These are phyloP conservation scores for Rousettus madagascariensis DNA, from an alignment of 2,797 vertebrate species.

Conservation along the genomic window DNA sequence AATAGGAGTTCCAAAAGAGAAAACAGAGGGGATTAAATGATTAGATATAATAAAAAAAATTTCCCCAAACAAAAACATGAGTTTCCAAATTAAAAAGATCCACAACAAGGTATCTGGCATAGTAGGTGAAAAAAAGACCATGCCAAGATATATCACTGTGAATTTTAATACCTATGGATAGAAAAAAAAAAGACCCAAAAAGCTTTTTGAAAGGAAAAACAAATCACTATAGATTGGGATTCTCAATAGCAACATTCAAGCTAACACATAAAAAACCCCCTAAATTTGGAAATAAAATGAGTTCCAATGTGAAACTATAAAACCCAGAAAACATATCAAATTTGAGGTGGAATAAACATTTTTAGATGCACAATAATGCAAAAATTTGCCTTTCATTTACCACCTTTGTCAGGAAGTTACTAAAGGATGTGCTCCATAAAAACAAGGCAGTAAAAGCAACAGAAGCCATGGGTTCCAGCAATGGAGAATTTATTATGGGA, in stretches of 20 bases:
- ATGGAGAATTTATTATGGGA: not conserved
- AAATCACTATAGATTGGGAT: not conserved
- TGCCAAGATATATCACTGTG: not conserved
- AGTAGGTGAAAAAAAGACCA: not conserved
- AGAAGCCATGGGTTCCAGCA: not conserved
- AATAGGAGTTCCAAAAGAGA: not conserved
- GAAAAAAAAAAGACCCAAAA: not conserved
- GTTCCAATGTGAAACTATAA: not conserved
- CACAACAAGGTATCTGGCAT: not conserved
- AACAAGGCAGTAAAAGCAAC: not conserved
- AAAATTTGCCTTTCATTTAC: not conserved
- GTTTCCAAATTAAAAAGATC: slow-evolving; percentile 11
- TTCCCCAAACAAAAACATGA: not conserved
- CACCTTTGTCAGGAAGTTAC: not conserved
- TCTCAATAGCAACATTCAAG: not conserved
- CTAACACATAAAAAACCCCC: not conserved
- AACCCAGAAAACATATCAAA: not conserved
- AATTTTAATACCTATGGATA: not conserved
- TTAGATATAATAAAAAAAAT: not conserved
- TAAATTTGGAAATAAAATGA: not conserved
- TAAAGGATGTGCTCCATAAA: not conserved
- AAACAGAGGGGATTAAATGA: not conserved
- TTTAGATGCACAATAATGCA: not conserved
- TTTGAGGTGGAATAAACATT: not conserved
- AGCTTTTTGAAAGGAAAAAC: not conserved